Base-by-base conservation (phyloP, 2,797 vertebrate species). In the Periparus ater region DNA sequence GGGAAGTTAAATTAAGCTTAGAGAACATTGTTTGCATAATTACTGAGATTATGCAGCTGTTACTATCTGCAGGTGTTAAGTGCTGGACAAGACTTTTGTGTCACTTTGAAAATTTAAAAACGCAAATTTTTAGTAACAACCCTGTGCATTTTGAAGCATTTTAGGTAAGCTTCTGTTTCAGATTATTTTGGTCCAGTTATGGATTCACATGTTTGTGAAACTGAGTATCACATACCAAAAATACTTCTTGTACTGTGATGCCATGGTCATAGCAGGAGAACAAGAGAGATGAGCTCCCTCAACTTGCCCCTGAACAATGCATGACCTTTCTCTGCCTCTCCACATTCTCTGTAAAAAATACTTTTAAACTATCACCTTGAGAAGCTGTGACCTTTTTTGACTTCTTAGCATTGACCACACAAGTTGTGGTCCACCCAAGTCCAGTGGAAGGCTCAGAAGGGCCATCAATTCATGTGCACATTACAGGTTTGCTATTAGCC, bases 1-100 rank as follows among this genome's bases (percentile, higher is more conserved):
- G 57, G 38, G 42, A 93, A 91, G 88, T 85, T 91, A 95, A 96
- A 81, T 18, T 71, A 82, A 94, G 81, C 93, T 95, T 95, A 68
- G 85, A 92, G 63, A 95, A 94, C 15, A 21, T 61, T 89, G 60
- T 67, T 96, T 87, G 68, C 79, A 44, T 95, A 94, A 96, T 96
- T 93, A 92, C 75, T 73, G 61, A 91, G 57, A 61, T 70, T 51
- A 88, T 55, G 53, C 94, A 96, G 89, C 91, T 95, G 91, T 91
- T 96, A 84, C 91, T 93, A 75, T 65, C 80, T 30, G 55, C 96
- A 97, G 96, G 93, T 96, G 95, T 83, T 91, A 88, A 83, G 16
- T 45, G 63, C 76, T 88, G 92, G 77, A 79, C 65, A 74, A 57
- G 47, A 76, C 13, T 85, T 73, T 23, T 44, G 51, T 77, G 75